phyloP scores from a whole-genome alignment of 2,113 vertebrate genomes.

The Vicugna pacos region DNA sequence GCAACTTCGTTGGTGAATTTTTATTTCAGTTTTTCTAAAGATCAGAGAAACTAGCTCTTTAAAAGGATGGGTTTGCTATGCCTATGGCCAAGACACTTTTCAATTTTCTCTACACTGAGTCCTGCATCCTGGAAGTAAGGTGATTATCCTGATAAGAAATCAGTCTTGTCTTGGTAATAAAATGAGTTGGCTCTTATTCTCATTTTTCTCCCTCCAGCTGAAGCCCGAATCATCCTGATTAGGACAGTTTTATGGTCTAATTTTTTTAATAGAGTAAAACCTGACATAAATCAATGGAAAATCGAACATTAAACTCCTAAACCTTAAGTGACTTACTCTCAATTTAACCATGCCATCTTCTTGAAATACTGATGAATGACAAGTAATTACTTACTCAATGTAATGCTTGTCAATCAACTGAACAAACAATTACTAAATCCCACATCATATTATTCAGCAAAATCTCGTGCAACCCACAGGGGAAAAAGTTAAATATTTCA shows the following conservation, averaged over 20 bases:
- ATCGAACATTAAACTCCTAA: conserved; percentile 64
- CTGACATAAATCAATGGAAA: conserved; percentile 70
- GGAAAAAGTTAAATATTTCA: conserved; percentile 51
- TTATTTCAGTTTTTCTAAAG: background rate
- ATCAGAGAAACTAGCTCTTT: background rate
- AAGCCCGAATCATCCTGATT: conserved; percentile 68
- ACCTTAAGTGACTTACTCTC: conserved; percentile 27
- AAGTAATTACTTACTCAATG: conserved; percentile 73
- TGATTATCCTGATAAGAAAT: conserved; percentile 74
- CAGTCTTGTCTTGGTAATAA: conserved; percentile 78
- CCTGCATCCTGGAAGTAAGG: conserved; percentile 1
- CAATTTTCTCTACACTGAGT: background rate
- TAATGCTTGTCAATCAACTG: conserved; percentile 68
- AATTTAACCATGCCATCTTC: conserved; percentile 13
- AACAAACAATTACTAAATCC: conserved; percentile 48
- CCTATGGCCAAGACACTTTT: background rate
- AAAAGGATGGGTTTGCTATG: background rate
- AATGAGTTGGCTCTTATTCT: conserved; percentile 68
- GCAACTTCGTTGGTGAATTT: background rate
- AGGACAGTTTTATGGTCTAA: conserved; percentile 77
- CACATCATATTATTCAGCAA: conserved; percentile 33
- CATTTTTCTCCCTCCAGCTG: conserved; percentile 62
- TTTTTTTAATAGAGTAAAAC: conserved; percentile 81
- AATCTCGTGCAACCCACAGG: conserved; percentile 48
- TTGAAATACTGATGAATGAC: conserved; percentile 65